Percentiles rank a stretch among this genome's conserved stretches.
These are phyloP conservation scores for Athalia cordata DNA, from an alignment of 2,888 invertebrate species.

Conservation along the genomic window DNA sequence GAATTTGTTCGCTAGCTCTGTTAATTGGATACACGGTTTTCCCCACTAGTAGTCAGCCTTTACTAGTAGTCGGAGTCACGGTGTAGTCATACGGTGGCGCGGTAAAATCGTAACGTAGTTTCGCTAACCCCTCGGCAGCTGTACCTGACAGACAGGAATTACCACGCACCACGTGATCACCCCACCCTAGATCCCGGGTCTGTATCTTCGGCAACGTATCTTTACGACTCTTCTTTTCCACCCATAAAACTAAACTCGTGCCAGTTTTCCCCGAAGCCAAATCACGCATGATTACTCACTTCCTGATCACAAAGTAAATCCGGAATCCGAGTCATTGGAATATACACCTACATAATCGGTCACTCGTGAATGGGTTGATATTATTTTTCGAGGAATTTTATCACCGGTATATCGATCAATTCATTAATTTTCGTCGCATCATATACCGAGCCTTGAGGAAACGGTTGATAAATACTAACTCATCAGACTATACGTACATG, in stretches of 20 bases:
- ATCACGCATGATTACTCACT: neutral
- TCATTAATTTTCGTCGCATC: neutral
- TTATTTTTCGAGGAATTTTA: neutral
- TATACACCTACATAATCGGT: no score
- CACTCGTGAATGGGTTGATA: no score
- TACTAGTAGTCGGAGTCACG: slow-evolving; percentile 17
- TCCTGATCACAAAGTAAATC: neutral
- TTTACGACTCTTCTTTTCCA: neutral
- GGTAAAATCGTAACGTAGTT: slow-evolving; percentile 8
- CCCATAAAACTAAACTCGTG: neutral
- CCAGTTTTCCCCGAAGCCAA: neutral
- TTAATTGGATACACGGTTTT: neutral
- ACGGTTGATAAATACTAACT: neutral
- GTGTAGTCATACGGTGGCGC: slow-evolving; percentile 18
- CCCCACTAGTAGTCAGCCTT: neutral
- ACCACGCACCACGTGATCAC: slow-evolving; percentile 11
- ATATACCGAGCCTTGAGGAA: neutral
- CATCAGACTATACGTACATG: neutral
- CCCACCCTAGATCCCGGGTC: neutral
- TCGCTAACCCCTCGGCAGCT: slow-evolving; percentile 12
- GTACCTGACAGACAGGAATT: slow-evolving; percentile 7
- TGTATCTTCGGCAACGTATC: neutral
- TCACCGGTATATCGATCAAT: neutral
- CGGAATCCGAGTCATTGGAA: no score
- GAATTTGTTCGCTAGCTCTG: no score